A percentile compares a stretch with the other conserved stretches of the same genome.
Evolutionary conservation across 2,113 vertebrate species (phyloP).

Genomic region (Osmerus mordax): DNA sequence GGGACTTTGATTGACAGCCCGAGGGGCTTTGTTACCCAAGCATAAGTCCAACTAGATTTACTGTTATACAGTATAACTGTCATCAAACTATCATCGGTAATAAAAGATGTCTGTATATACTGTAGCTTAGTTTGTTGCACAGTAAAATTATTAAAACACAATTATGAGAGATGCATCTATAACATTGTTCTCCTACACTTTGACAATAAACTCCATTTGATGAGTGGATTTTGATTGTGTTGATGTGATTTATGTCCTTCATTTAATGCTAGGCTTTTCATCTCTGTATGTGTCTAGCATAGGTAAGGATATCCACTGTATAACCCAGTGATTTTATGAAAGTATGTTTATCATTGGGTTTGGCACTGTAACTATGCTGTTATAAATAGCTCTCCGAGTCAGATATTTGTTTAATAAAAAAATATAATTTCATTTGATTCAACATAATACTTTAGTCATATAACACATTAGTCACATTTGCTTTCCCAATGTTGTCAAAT

Average conservation of each 20-base stretch:
- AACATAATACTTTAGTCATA: no score
- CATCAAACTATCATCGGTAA: conserved; percentile 63
- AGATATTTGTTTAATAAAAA: no score
- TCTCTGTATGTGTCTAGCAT: no score
- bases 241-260: not conserved
- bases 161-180: conserved; percentile 67
- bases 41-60: conserved; percentile 63
- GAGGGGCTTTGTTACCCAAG: conserved; percentile 59
- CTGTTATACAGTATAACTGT: conserved; percentile 74
- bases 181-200: conserved; percentile 70
- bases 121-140: conserved; percentile 73
- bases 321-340: no score
- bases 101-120: conserved; percentile 72
- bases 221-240: conserved; percentile 56
- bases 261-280: no score
- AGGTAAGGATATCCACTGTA: no score
- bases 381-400: no score
- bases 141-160: conserved; percentile 52
- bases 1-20: conserved; percentile 45
- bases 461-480: no score
- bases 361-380: no score
- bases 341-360: no score
- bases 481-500: no score
- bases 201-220: conserved; percentile 75
- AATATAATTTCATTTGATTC: no score